Conservation (phyloP, 2,113 vertebrate species). For the Callithrix jacchus region DNA sequence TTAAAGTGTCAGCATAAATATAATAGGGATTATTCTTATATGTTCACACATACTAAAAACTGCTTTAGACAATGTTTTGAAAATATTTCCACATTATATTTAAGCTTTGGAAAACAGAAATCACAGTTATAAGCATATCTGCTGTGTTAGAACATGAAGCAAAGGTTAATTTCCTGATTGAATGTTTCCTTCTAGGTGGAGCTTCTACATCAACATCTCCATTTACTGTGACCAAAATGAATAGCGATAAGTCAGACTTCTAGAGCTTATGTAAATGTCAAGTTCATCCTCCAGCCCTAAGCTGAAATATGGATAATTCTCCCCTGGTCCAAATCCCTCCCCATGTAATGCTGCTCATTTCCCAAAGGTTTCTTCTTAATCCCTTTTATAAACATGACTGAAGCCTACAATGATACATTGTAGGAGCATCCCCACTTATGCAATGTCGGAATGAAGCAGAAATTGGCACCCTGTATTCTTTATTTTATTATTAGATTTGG, state of each 20-base stretch:
- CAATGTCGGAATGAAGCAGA: background rate
- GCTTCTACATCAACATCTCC: background rate
- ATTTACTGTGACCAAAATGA: background rate
- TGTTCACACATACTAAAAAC: background rate
- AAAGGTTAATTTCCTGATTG: background rate
- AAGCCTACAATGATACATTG: background rate
- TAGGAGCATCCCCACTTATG: background rate
- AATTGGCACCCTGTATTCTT: background rate
- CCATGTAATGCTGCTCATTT: background rate
- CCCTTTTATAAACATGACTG: background rate
- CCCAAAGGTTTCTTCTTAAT: background rate
- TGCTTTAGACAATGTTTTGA: background rate
- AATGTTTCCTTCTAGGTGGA: background rate
- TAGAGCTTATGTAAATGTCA: background rate
- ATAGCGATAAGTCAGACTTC: background rate
- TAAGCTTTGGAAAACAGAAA: background rate
- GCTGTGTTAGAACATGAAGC: background rate
- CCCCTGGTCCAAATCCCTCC: background rate
- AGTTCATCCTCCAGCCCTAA: background rate
- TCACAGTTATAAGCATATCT: background rate
- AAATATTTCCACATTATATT: background rate
- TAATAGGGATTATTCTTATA: background rate
- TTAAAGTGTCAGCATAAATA: background rate
- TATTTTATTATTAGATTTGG: background rate
- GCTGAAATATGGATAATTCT: background rate